Percentiles rank a stretch among this genome's conserved stretches.
Conservation (phyloP, 2,797 vertebrate species). For the Dromococcyx pavoninus region DNA sequence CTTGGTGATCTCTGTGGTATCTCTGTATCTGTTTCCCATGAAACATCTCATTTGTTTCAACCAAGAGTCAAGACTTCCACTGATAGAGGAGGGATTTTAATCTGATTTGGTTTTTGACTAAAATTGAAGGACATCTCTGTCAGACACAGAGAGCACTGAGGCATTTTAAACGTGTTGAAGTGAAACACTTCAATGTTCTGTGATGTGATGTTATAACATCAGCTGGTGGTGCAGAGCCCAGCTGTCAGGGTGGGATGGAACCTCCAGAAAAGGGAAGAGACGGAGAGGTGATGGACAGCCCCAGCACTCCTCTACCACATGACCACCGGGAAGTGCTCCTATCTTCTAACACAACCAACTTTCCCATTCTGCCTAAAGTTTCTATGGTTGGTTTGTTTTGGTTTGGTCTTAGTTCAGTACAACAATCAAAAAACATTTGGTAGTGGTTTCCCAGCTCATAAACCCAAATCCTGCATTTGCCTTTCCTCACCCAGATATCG, state of each 20-base stretch:
- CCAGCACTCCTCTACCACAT: background rate
- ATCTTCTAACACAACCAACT: background rate
- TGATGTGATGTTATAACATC: background rate
- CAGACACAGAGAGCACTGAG: background rate
- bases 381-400: fast-evolving
- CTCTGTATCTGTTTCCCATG: background rate
- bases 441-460: background rate
- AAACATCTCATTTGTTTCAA: background rate
- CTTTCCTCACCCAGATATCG: conserved; percentile 75
- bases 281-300: background rate
- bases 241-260: background rate
- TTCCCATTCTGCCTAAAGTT: background rate
- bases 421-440: background rate
- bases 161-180: background rate
- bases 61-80: background rate
- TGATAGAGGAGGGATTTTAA: background rate
- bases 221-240: background rate
- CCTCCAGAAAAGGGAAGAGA: background rate
- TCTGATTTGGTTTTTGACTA: background rate
- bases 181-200: background rate
- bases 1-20: background rate
- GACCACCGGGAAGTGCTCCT: background rate
- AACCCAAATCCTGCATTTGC: background rate
- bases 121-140: background rate
- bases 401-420: background rate